Base-by-base conservation (phyloP, 2,888 invertebrate species). In the Amorpha juglandis region DNA sequence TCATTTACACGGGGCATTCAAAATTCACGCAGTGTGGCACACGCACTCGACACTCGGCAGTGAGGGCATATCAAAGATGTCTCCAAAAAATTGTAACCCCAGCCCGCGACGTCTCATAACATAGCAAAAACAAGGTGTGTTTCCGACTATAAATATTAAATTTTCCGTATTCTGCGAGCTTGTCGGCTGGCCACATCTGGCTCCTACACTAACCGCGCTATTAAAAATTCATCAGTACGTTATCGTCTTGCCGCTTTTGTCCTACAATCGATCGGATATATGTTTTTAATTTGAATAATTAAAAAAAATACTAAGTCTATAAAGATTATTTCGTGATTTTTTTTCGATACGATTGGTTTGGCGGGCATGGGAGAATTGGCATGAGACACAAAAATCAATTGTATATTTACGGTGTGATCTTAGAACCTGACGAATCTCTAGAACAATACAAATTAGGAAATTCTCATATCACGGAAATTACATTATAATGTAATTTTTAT, bases 131-230 rank as follows among this genome's bases (percentile, higher is more conserved):
- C 82, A 83, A 86, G 82, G 83, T 87, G 86, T 83, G 82, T 79
- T 84, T 80, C 78, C 70, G 77, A 81, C 86, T 86, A 90, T 91
- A 90, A 92, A 92, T 92, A 92, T 91, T 92, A 91, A 88, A 92
- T 90, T 87, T 81, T 80, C 81, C 80, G 82, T 88, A 86, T 89
- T 88, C 88, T 83, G 84, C 78, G 84, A 86, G 86, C 84, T 85
- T 80, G 79, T 77, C 79, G 45, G 63, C 64, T 68, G 70, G 69
- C 81, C 81, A 82, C 91, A 91, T 87, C 87, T 91, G 91, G 83
- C 85, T 81, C 78, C 80, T 73, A 71, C 86, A 86, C 88, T 89
- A 91, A 90, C 90, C 81, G 82, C 70, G 72, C 74, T 73, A 81
- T 92, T 90, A 92, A 92, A 91, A 88, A 91, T 92, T 92, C 91